Evolutionary conservation across 1,140 invertebrate species (phyloP).

Genomic region (Theocolax elegans): DNA sequence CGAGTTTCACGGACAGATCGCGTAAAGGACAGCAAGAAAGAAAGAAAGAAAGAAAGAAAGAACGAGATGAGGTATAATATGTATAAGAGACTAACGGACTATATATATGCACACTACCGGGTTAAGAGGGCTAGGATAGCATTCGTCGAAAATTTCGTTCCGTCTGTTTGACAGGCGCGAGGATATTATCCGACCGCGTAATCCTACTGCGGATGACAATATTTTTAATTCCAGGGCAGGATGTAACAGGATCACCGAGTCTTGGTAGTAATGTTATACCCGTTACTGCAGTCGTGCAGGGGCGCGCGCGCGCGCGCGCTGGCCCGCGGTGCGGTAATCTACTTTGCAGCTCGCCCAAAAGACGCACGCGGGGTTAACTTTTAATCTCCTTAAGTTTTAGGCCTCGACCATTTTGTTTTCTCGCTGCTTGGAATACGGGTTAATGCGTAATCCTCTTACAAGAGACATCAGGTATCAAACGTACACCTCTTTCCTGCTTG

Average conservation of each 20-base stretch:
- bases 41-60: too few species aligned
- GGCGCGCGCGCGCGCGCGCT: slow-evolving; percentile 25
- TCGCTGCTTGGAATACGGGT: slow-evolving; percentile 43
- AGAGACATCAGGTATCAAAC: slow-evolving; percentile 53
- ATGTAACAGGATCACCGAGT: slow-evolving; percentile 63
- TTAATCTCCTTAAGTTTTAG: slow-evolving; percentile 64
- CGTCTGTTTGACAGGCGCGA: slow-evolving; percentile 57
- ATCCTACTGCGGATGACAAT: slow-evolving; percentile 62
- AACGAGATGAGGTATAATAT: too few species aligned
- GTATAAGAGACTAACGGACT: too few species aligned
- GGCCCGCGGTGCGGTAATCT: slow-evolving; percentile 54
- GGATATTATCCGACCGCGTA: slow-evolving; percentile 58
- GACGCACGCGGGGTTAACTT: slow-evolving; percentile 53
- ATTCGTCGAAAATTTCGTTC: slow-evolving; percentile 50
- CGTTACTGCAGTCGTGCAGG: not conserved
- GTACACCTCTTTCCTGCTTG: slow-evolving; percentile 24
- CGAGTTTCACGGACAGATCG: not conserved
- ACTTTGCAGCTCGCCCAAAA: slow-evolving; percentile 47
- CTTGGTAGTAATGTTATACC: slow-evolving; percentile 62
- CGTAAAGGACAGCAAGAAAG: not conserved
- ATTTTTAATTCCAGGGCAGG: slow-evolving; percentile 62
- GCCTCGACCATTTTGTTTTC: slow-evolving; percentile 56
- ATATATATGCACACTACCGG: too few species aligned
- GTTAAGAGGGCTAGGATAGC: not conserved
- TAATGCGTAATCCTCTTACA: slow-evolving; percentile 59